Evolutionary conservation across 2,797 vertebrate genomes (phyloP), one percentile per base, ranked within the genome.

Genomic region (Typhlichthys subterraneus): DNA sequence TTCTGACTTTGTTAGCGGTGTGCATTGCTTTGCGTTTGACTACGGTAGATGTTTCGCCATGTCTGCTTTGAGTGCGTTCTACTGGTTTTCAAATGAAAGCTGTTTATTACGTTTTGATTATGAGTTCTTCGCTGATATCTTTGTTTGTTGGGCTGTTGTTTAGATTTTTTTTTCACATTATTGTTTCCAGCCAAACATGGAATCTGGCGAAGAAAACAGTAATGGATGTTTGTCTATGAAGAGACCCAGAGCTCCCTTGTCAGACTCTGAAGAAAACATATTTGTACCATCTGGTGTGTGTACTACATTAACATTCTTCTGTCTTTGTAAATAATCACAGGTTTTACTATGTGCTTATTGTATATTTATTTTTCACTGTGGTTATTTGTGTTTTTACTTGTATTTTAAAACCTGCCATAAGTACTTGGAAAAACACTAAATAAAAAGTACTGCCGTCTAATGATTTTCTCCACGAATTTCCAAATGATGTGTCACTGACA

Each of bases 221-320:
- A 63, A 49, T 61, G 67, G 13, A 19, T 71, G 17, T 1, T 1
- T 5, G 51, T 61, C 1, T 17, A 45, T 86, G 59, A 93, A 93
- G 78, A 87, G 91, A 57, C 88, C 33, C 52, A 87, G 91, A 70
- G 73, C 80, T 0, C 87, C 91, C 15, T 66, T 92, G 70, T 89
- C 86, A 1, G 88, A 89, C 23, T 78, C 84, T 33, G 90, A 92
- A 49, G 90, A 91, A 59, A 90, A 90, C 17, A 55, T 69, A 45
- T 0, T 54, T 46, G 45, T 61, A 3, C 4, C 59, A 7, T 42
- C 84, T 84, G 79, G 83, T 88, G 46, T 53, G 83, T 19, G 5
- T 53, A 10, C 57, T 42, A 9, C 9, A 7, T 42, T 10, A 42
- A 42, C 38, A 42, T 42, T 42, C 7, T 42, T 42, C 2, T 7